These are phyloP conservation scores for Hemicordylus capensis DNA, from an alignment of 2,113 vertebrate species.

Conservation along the genomic window DNA sequence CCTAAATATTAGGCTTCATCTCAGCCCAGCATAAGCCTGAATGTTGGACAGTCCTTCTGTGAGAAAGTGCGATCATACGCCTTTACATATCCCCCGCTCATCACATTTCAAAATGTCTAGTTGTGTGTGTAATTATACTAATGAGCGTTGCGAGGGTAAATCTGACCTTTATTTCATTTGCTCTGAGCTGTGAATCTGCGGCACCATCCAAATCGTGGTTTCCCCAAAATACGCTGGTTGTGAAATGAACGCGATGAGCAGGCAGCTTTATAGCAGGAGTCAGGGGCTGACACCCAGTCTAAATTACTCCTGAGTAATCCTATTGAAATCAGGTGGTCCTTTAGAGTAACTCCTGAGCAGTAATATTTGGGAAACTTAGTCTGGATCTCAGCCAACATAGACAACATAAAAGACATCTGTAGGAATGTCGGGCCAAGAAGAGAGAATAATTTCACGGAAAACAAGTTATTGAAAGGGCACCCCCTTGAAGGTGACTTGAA, in stretches of 20 bases:
- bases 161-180: background rate
- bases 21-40: fast-evolving
- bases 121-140: background rate
- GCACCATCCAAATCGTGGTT: background rate
- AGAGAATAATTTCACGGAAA: background rate
- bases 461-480: background rate
- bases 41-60: background rate
- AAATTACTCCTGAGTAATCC: too few species aligned
- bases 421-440: background rate
- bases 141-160: background rate
- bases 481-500: background rate
- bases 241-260: background rate
- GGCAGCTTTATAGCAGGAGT: too few species aligned
- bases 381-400: too few species aligned
- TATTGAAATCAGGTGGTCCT: too few species aligned
- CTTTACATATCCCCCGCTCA: background rate
- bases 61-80: background rate
- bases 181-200: background rate
- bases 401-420: background rate
- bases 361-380: too few species aligned
- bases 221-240: background rate
- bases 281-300: too few species aligned
- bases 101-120: background rate
- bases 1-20: background rate
- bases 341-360: too few species aligned